Evolutionary conservation across 2,797 vertebrate species (phyloP), one percentile per base, ranked within the genome.

Genomic region (Mionectes olivaceus): DNA sequence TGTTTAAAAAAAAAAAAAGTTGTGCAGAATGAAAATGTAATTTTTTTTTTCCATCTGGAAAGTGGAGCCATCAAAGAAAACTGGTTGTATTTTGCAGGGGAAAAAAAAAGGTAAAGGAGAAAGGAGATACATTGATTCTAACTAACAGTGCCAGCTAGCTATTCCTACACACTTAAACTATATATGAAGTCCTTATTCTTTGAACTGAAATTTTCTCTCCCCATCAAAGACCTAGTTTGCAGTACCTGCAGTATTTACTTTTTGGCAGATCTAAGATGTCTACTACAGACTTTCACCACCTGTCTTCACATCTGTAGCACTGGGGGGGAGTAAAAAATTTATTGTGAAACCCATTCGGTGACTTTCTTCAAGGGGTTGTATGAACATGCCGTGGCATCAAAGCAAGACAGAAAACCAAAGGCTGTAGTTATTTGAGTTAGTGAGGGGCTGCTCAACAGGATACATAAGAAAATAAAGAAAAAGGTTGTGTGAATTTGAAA

Each of bases 161-260:
- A 5, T 57, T 88, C 47, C 28, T 13, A 21, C 4, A 9, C 27
- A 28, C 27, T 82, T 90, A 50, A 87, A 65, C 73, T 65, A 16
- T 15, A 9, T 39, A 46, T 37, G 68, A 80, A 80, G 6, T 8
- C 17, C 32, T 64, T 81, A 32, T 56, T 85, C 39, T 89, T 68
- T 81, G 61, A 90, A 92, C 19, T 64, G 41, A 75, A 90, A 59
- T 73, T 74, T 94, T n/a, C 19, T 35, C 10, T 63, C 13, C n/a
- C 88, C 56, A 74, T 83, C 43, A 86, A 93, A 92, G 21, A 63
- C 4, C 23, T 60, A 37, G 77, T 89, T 90, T 74, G 57, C 37
- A 83, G 25, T 71, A 77, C 23, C 33, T 92, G 35, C 13, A 74
- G 6, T 59, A 88, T 77, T 83, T 90, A 55, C 19, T 73, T 76